Evolutionary conservation across 2,888 invertebrate genomes (phyloP), one percentile per base, ranked within the genome.

Genomic region (Cheilosia pagana): DNA sequence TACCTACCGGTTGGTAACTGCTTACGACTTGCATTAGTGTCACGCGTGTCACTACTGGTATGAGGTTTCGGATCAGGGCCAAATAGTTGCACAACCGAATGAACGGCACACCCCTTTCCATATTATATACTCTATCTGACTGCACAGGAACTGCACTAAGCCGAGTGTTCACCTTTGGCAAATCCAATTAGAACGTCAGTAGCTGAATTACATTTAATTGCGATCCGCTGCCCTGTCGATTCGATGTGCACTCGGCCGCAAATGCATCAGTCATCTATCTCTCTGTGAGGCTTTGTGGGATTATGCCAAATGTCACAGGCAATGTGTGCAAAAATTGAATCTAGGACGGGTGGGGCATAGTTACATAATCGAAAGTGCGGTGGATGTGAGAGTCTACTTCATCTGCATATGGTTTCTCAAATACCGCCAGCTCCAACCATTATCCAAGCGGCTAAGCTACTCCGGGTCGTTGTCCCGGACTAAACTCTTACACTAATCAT

Each of bases 41-140:
- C 45, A 3, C 19, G 2, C 45, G 19, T 45, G n/a, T 19, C 8
- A 16, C 45, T 19, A 35, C 28, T 28, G 28, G 28, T 28, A n/a
- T 45, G 19, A 45, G 45, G 45, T 8, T 45, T 45, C 19, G 45
- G 16, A 45, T 45, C 45, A 45, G 8, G 45, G 45, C 45, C 45
- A 45, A 19, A 45, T 14, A 25, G 50, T 23, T 12, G 25, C 12
- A 50, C 12, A 23, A 28, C 8, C 14, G 16, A 14, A 52, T 52
- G n/a, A 8, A 7, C n/a, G 25, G n/a, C 50, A 0, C 50, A 45
- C 45, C 45, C 45, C 45, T 8, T 19, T 45, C 28, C 8, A 28
- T 28, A 28, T 8, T 2, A 28, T 28, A 28, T 8, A 28, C 8
- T 8, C 8, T 28, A 28, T 28, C 45, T 45, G 45, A 45, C 19